Percentiles rank a stretch among this genome's conserved stretches.
Evolutionary conservation across 2,797 vertebrate species (phyloP).

Genomic region (Oryzias dopingdopingensis): DNA sequence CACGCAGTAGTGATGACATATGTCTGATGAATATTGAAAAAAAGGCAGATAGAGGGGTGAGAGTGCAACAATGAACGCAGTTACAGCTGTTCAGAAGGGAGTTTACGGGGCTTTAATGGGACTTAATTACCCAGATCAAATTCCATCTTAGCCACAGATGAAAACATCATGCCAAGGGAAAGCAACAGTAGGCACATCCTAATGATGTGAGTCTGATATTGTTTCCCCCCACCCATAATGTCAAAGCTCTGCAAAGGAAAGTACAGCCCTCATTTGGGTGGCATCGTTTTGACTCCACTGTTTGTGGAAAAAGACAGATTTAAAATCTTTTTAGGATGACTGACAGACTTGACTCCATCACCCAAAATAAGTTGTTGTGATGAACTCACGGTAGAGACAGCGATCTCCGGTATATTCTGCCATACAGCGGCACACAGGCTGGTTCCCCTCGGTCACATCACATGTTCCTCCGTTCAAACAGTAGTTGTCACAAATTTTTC

Average conservation of each 20-base stretch:
- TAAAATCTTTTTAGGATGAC: too few species aligned
- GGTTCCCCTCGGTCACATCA: slow-evolving; percentile 89
- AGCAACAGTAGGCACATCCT: slow-evolving; percentile 55
- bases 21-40: slow-evolving; percentile 69
- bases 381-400: slow-evolving; percentile 90
- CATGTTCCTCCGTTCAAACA: slow-evolving; percentile 94
- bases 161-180: slow-evolving; percentile 69
- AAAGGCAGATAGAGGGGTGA: slow-evolving; percentile 17
- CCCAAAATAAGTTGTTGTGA: background rate
- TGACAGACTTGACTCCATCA: too few species aligned
- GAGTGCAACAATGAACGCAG: slow-evolving; percentile 40
- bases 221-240: slow-evolving; percentile 62
- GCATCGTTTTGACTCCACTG: slow-evolving; percentile 49
- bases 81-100: slow-evolving; percentile 63
- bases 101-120: slow-evolving; percentile 69
- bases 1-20: slow-evolving; percentile 93
- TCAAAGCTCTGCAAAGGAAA: slow-evolving; percentile 56
- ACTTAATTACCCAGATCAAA: slow-evolving; percentile 78
- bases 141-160: slow-evolving; percentile 70
- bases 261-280: slow-evolving; percentile 43
- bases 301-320: slow-evolving; percentile 30
- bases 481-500: slow-evolving; percentile 86
- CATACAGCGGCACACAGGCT: slow-evolving; percentile 89
- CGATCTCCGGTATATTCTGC: slow-evolving; percentile 92
- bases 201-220: slow-evolving; percentile 65